phyloP scores from a whole-genome alignment of 2,888 invertebrate species.

The Pachydiplax longipennis region DNA sequence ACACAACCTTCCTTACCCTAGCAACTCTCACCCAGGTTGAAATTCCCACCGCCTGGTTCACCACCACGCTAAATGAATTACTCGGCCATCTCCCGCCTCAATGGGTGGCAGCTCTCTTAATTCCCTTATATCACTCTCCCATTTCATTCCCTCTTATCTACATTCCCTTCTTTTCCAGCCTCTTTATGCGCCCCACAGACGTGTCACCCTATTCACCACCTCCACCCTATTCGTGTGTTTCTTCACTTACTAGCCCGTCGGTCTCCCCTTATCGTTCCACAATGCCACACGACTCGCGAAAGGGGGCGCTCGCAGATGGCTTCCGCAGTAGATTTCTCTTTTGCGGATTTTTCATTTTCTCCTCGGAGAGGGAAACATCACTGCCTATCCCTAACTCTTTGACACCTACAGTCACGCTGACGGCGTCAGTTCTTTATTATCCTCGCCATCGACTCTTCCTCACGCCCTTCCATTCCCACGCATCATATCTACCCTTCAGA shows the following conservation, averaged over 20 bases:
- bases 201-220: not conserved
- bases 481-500: not conserved
- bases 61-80: conserved; percentile 22
- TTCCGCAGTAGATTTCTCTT: not conserved
- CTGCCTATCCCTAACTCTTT: not conserved
- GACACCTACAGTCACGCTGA: not conserved
- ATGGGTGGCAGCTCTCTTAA: not conserved
- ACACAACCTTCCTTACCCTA: not conserved
- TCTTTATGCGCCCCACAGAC: not conserved
- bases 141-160: not conserved
- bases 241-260: not conserved
- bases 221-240: not conserved
- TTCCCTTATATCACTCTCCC: not conserved
- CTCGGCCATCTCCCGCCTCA: not conserved
- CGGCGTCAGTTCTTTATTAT: not conserved
- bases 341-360: not conserved
- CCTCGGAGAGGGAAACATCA: not conserved
- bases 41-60: not conserved
- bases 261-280: not conserved
- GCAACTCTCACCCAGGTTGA: not conserved
- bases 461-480: not conserved
- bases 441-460: not conserved
- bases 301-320: not conserved
- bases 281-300: conserved; percentile 10
- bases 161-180: not conserved